phyloP scores from a whole-genome alignment of 2,797 vertebrate species.

The Pagetopsis macropterus region DNA sequence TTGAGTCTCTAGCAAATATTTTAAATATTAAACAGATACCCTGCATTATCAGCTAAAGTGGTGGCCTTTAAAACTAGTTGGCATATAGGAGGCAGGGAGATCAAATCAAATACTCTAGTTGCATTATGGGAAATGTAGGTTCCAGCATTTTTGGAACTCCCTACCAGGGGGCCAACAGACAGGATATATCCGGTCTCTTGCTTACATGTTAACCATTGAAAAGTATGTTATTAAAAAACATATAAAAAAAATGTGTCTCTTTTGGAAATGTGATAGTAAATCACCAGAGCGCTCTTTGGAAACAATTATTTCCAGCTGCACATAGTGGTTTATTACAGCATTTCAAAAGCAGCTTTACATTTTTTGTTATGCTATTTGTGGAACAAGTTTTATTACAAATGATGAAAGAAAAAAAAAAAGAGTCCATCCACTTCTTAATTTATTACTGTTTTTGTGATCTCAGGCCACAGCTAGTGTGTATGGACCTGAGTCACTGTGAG shows the following conservation, averaged over 20 bases:
- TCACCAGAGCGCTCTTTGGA: neutral
- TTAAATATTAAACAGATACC: neutral
- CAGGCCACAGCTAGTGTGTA: constrained; percentile 89
- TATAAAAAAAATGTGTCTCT: neutral
- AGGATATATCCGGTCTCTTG: neutral
- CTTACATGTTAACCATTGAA: neutral
- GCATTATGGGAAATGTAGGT: neutral
- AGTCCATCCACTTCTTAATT: neutral
- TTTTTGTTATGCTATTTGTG: neutral
- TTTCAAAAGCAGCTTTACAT: neutral
- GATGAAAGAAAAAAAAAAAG: neutral
- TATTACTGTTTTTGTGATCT: constrained; percentile 12
- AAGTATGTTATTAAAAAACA: no score
- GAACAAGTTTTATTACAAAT: neutral
- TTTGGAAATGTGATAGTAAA: neutral
- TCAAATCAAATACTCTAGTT: neutral
- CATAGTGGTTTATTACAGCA: neutral
- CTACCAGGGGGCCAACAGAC: neutral
- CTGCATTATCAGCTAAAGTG: neutral
- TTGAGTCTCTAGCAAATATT: no score
- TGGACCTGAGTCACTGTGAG: constrained; percentile 90
- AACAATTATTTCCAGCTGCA: neutral
- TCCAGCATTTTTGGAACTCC: constrained; percentile 1
- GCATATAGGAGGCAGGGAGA: neutral
- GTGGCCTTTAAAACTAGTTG: neutral